Evolutionary conservation across 2,113 vertebrate genomes (phyloP).

Genomic region (Ginglymostoma cirratum): DNA sequence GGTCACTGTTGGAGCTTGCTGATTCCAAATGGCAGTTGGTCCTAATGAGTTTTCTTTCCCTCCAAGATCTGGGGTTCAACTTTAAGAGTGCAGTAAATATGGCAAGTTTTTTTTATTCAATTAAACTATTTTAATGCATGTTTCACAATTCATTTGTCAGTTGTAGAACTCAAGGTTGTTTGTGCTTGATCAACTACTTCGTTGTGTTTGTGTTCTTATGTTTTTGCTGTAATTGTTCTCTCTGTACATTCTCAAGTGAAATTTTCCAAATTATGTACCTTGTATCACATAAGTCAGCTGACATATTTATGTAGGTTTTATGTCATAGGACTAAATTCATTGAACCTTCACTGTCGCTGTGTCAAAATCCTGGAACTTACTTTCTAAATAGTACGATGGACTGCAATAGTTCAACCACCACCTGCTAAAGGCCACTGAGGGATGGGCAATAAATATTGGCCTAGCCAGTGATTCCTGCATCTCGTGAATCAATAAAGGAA

Average conservation of each 20-base stretch:
- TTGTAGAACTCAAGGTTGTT: not conserved
- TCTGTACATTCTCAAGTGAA: not conserved
- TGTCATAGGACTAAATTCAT: not conserved
- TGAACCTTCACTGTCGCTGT: no score
- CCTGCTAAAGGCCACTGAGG: no score
- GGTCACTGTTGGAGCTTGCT: slow-evolving; percentile 44
- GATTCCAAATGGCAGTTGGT: slow-evolving; percentile 60
- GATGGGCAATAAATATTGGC: no score
- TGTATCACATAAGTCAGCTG: not conserved
- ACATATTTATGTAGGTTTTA: not conserved
- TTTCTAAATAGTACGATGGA: no score
- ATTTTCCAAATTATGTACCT: not conserved
- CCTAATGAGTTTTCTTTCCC: slow-evolving; percentile 63
- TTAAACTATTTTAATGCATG: not conserved
- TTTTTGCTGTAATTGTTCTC: not conserved
- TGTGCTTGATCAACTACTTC: not conserved
- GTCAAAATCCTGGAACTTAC: no score
- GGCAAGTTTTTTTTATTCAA: slow-evolving; percentile 53
- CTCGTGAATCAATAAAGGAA: no score
- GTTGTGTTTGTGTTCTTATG: not conserved
- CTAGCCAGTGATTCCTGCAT: no score
- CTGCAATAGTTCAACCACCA: no score
- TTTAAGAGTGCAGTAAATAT: slow-evolving; percentile 63
- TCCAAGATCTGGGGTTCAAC: slow-evolving; percentile 59
- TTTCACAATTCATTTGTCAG: not conserved